Evolutionary conservation across 2,113 vertebrate species (phyloP).

Genomic region (Rhineura floridana): DNA sequence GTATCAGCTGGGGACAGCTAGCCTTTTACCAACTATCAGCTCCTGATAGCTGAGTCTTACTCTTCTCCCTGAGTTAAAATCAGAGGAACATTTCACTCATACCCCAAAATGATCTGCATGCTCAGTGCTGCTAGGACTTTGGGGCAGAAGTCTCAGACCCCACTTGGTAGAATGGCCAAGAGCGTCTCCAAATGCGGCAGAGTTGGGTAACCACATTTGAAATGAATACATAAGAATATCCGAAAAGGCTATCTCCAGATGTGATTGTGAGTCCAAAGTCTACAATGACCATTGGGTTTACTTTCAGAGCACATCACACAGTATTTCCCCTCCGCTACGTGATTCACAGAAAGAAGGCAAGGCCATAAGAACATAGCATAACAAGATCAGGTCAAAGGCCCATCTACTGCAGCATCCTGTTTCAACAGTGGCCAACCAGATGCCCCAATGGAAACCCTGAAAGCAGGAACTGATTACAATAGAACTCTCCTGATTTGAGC

Average conservation of each 20-base stretch:
- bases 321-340: background rate
- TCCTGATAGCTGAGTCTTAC: background rate
- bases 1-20: slow-evolving; percentile 60
- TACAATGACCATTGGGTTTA: background rate
- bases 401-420: no score
- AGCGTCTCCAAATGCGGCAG: no score
- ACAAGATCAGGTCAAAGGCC: no score
- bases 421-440: no score
- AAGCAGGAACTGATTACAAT: no score
- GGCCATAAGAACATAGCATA: no score
- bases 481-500: no score
- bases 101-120: background rate
- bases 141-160: no score
- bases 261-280: background rate
- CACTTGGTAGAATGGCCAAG: no score
- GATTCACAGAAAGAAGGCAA: background rate
- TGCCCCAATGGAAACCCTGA: no score
- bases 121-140: background rate
- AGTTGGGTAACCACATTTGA: no score
- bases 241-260: no score
- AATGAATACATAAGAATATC: background rate
- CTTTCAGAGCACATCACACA: background rate
- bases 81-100: background rate
- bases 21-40: background rate
- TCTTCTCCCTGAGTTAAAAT: background rate